Evolutionary conservation across 2,113 vertebrate species (phyloP), one percentile per base, ranked within the genome.

Genomic region (Stegastes partitus): DNA sequence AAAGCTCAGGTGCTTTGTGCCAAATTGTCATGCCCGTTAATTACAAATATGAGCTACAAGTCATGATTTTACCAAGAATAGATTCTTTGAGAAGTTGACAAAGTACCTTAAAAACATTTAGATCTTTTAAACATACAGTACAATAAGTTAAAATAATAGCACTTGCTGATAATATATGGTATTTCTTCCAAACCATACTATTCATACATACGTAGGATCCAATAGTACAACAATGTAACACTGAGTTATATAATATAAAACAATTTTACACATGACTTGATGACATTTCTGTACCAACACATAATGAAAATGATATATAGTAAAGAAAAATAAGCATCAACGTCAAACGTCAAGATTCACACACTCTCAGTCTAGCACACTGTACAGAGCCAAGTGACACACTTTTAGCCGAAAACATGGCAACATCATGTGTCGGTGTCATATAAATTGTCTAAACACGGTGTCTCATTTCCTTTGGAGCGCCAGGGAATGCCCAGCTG

Each of bases 391-490:
- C n/a, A 53, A 37, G 54, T 19, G 47, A 34, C 51, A 62, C 18
- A 25, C 19, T 45, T 54, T 54, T 4, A 54, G 49, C 53, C 79
- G 42, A 62, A 66, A 74, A 87, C 39, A 79, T 49, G 22, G 51
- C 34, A 67, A 55, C 70, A 50, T 23, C 39, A 37, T 47, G 6
- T 54, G 73, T 68, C 50, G 0, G 49, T 58, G 71, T 76, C 81
- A 51, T 54, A 65, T 54, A 64, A 87, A 82, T 25, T 4, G 42
- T 54, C 42, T 58, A 50, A 77, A 25, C 37, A 28, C 16, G 0
- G 50, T 25, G 42, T 59, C 54, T 31, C 22, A 0, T 68, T 77
- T 77, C 77, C 50, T 11, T 68, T 26, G 0, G 63, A 74, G 34
- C 74, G 39, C 21, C 79, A 63, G 51, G 2, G 23, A 71, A 44